Conservation (phyloP, 2,113 vertebrate species). For the Colistium nudipinnis region DNA sequence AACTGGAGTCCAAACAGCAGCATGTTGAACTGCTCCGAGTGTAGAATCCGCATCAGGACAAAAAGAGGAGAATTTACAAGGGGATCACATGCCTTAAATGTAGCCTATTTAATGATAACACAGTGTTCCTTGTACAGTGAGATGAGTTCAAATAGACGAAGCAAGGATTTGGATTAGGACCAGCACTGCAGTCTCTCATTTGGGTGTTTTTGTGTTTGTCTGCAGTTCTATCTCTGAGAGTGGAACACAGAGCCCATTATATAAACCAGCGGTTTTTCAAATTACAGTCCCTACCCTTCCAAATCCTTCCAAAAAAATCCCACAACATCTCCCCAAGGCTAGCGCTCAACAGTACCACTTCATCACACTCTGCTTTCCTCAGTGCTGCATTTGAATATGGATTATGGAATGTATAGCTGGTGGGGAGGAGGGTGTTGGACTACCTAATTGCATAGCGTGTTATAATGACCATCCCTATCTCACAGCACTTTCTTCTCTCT, state of each 20-base stretch:
- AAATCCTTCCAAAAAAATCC: constrained; percentile 1
- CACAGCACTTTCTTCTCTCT: constrained; percentile 15
- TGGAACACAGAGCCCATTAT: constrained; percentile 32
- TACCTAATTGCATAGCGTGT: constrained; percentile 59
- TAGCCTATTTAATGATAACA: not conserved
- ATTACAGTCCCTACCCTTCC: constrained; percentile 31
- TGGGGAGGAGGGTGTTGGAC: constrained; percentile 40
- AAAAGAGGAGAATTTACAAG: constrained; percentile 24
- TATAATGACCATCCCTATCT: constrained; percentile 63
- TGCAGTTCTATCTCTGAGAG: constrained; percentile 21
- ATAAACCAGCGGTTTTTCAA: constrained; percentile 34
- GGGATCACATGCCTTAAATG: constrained; percentile 7
- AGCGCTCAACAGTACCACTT: constrained; percentile 30
- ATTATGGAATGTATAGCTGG: constrained; percentile 61
- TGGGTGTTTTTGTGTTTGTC: constrained; percentile 40
- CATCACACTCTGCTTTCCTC: constrained; percentile 42
- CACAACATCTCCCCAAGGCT: constrained; percentile 13
- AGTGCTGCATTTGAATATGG: constrained; percentile 63
- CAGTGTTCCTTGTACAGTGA: constrained; percentile 5
- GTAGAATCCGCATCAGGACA: constrained; percentile 31
- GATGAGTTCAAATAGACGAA: constrained; percentile 9
- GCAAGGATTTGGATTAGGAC: constrained; percentile 11
- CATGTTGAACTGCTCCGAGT: constrained; percentile 7
- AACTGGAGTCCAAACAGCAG: constrained; percentile 64
- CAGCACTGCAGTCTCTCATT: constrained; percentile 28